A percentile compares a stretch with the other conserved stretches of the same genome.
Evolutionary conservation across 2,797 vertebrate genomes (phyloP).

Genomic region (Ambastaia sidthimunki): DNA sequence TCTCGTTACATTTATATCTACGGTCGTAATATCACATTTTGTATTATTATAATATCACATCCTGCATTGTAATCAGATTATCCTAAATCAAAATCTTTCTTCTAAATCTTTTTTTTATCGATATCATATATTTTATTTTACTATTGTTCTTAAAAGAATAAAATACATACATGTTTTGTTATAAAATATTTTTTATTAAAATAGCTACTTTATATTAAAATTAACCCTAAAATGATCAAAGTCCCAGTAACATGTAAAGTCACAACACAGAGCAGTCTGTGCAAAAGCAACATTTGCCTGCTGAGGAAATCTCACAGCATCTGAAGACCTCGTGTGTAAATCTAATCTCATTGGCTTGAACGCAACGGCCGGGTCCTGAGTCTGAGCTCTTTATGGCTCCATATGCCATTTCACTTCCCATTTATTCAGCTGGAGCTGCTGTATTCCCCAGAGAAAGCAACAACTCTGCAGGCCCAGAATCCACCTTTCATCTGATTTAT

Average conservation of each 20-base stretch:
- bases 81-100: not conserved
- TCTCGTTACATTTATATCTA: not conserved
- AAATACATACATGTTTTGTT: not conserved
- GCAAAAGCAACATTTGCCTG: not conserved
- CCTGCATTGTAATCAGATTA: not conserved
- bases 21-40: not conserved
- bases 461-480: slow-evolving; percentile 59
- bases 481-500: slow-evolving; percentile 71
- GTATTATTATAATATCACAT: not conserved
- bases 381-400: slow-evolving; percentile 76
- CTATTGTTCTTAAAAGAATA: not conserved
- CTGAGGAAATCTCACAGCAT: slow-evolving; percentile 12
- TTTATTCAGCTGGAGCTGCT: slow-evolving; percentile 77
- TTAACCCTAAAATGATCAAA: not conserved
- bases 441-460: slow-evolving; percentile 72
- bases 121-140: too few relatives aligned
- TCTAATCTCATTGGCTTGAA: slow-evolving; percentile 72
- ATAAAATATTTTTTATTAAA: not conserved
- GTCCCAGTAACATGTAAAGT: slow-evolving; percentile 1
- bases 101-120: too few relatives aligned
- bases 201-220: not conserved
- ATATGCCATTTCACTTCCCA: slow-evolving; percentile 82
- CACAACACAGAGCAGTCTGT: slow-evolving; percentile 2
- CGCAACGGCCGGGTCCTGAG: slow-evolving; percentile 70
- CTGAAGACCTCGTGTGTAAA: slow-evolving; percentile 72